Percentiles rank a stretch among this genome's conserved stretches.
Conservation (phyloP, 2,113 vertebrate species). For the Ophiodon elongatus region DNA sequence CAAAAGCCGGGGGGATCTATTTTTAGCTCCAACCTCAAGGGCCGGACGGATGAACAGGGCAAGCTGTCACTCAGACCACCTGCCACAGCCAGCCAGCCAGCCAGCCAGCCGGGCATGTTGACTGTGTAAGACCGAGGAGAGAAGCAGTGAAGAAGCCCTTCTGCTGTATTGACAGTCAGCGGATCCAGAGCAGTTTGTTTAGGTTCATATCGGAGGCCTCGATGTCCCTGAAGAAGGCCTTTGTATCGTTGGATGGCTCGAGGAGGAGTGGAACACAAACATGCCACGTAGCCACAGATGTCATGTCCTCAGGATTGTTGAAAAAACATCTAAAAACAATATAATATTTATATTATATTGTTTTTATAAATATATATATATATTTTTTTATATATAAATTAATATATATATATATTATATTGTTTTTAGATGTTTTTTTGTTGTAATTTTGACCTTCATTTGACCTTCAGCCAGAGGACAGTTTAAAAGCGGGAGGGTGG, state of each 20-base stretch:
- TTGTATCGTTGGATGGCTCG: not conserved
- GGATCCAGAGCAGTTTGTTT: constrained; percentile 12
- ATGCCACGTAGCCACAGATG: not conserved
- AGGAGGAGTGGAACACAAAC: not conserved
- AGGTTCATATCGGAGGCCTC: not conserved
- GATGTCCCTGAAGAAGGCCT: not conserved
- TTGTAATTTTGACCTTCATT: too few species aligned
- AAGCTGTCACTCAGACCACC: constrained; percentile 63
- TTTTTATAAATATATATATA: too few species aligned
- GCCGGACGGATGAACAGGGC: constrained; percentile 62
- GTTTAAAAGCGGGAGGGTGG: not conserved
- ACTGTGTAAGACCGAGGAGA: constrained; percentile 18
- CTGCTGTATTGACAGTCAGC: constrained; percentile 25
- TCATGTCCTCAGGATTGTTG: constrained; percentile 7
- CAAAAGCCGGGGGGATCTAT: constrained; percentile 61
- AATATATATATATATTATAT: too few species aligned
- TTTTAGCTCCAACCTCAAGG: constrained; percentile 69
- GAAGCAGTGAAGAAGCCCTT: not conserved
- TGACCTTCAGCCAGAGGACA: not conserved
- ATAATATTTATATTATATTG: too few species aligned
- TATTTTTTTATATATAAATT: too few species aligned
- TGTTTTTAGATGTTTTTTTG: too few species aligned
- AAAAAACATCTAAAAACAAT: too few species aligned
- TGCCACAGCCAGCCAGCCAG: constrained; percentile 45
- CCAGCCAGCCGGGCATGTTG: constrained; percentile 33